Evolutionary conservation across 64 coral and sea anemone genomes (phyloP), one percentile per base, ranked within the genome.

Genomic region (Hydrozoanthus tunicans): DNA sequence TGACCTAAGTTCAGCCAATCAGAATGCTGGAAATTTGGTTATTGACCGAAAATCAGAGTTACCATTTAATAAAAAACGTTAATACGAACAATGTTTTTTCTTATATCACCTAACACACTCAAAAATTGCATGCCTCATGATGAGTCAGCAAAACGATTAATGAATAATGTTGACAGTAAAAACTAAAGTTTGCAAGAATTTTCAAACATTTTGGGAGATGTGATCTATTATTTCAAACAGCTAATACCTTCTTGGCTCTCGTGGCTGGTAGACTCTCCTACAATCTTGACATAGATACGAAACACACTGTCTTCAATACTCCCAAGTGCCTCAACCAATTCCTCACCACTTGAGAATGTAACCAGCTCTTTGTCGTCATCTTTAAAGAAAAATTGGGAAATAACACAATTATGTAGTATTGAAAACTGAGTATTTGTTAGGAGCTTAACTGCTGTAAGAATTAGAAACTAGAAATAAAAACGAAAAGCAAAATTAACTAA

Each of bases 301-400:
- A 96, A 96, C 23, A 96, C 95, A 55, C 94, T 90, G 59, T 83
- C 95, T 3, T 26, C 65, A 6, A 96, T 91, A 77, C 95, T 96
- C 58, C 95, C 95, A 59, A 96, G 93, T 3, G 95, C 95, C 82
- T 96, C 95, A 2, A 96, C 89, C 25, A 96, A 56, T 52, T 96
- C 95, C n/a, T 96, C 95, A 53, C 89, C 92, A 81, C 92, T 96
- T 51, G 92, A 94, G 53, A 96, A 96, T 56, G 92, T 96, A 13
- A 96, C 79, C 77, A 94, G 62, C 79, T 96, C 95, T 51, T 77
- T 83, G 23, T 96, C 95, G 25, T 85, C 89, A 84, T 96, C 95
- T 96, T 73, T 61, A 27, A 51, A n/a, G 51, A 17, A 54, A 74
- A 82, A 43, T 43, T 43, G 7, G 15, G 54, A 26, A 90, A 64